Evolutionary conservation across 2,888 invertebrate genomes (phyloP).

Genomic region (Adelphocoris suturalis): DNA sequence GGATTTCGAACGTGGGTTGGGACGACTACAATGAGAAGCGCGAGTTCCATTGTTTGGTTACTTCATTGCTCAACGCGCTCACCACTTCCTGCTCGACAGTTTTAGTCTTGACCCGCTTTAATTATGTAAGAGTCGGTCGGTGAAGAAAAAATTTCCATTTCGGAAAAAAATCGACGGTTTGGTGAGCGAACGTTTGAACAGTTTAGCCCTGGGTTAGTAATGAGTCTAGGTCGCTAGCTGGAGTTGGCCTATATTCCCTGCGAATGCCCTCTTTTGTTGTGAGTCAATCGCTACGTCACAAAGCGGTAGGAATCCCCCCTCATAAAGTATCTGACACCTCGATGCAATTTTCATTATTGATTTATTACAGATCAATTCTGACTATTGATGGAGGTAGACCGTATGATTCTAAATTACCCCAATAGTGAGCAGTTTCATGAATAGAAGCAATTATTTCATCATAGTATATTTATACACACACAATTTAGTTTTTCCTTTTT

Average conservation of each 20-base stretch:
- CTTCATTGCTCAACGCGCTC: neutral
- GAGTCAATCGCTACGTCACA: neutral
- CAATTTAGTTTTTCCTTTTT: no score
- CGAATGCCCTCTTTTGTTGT: neutral
- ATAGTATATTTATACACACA: no score
- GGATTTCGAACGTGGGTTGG: no score
- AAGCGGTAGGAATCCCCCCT: no score
- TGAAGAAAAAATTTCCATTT: neutral
- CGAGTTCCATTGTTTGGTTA: neutral
- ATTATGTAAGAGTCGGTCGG: slow-evolving; percentile 1
- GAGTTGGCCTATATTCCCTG: neutral
- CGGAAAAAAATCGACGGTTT: neutral
- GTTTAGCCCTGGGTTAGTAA: neutral
- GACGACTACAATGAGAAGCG: no score
- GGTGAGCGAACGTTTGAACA: neutral
- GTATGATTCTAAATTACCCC: no score
- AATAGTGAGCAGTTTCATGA: no score
- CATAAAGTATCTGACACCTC: no score
- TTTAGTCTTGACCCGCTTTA: slow-evolving; percentile 28
- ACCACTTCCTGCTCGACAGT: slow-evolving; percentile 1
- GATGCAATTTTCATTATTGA: no score
- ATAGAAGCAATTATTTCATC: no score
- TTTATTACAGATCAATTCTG: no score
- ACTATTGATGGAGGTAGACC: no score
- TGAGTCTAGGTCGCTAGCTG: neutral